phyloP scores from a whole-genome alignment of 2,113 vertebrate species.

The Brevimyrus niger region DNA sequence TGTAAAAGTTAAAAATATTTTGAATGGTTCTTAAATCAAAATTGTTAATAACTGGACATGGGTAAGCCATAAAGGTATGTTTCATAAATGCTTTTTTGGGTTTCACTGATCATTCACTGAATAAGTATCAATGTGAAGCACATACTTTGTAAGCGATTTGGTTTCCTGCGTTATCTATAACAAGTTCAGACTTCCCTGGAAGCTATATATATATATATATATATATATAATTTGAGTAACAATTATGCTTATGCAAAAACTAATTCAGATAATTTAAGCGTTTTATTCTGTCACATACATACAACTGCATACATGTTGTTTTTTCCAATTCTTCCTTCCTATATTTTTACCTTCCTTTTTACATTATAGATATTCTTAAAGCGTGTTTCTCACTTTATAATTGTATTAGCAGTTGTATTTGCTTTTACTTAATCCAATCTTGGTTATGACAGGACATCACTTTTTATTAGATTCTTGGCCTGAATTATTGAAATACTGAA shows the following conservation, averaged over 20 bases:
- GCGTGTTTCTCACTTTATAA: background rate
- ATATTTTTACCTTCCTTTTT: background rate
- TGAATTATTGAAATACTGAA: background rate
- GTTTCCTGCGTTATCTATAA: too few species aligned
- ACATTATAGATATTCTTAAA: background rate
- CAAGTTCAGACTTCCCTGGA: too few species aligned
- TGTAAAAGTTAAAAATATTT: too few species aligned
- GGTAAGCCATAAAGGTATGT: too few species aligned
- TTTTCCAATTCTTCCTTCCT: background rate
- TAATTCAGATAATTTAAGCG: background rate
- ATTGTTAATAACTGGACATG: too few species aligned
- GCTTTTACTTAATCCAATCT: background rate
- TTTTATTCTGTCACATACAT: background rate
- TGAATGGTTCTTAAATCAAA: too few species aligned
- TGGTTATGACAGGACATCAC: background rate
- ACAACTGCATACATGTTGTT: background rate
- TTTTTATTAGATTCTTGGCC: background rate
- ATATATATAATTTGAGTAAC: too few species aligned
- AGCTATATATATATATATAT: background rate
- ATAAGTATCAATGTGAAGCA: too few species aligned
- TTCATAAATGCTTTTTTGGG: too few species aligned
- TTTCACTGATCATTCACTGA: too few species aligned
- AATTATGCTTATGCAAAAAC: background rate
- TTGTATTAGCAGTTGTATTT: background rate
- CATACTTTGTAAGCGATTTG: too few species aligned